Evolutionary conservation across 53 echinoderm and acorn worm species (phyloP).

Genomic region (Pentamera pediparva): DNA sequence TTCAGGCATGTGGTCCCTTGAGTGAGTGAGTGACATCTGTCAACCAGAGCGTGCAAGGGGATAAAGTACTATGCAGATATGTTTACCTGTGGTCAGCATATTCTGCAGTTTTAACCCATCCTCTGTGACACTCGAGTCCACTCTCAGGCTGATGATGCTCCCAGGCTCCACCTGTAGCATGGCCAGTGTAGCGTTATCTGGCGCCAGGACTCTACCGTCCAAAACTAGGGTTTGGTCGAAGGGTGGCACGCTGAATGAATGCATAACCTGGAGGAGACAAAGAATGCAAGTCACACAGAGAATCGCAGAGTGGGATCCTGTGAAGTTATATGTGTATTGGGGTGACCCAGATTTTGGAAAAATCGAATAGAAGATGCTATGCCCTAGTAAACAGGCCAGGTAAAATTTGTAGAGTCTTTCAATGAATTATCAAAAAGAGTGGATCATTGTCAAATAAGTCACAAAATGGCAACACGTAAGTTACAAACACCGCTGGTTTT

Average conservation of each 20-base stretch:
- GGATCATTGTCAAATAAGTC: too few species aligned
- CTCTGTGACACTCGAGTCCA: constrained; percentile 67
- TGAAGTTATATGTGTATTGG: too few species aligned
- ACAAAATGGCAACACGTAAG: too few species aligned
- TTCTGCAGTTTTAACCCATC: constrained; percentile 80
- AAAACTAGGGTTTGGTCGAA: constrained; percentile 85
- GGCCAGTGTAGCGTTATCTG: constrained; percentile 65
- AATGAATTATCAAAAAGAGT: too few species aligned
- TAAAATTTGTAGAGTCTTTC: too few species aligned
- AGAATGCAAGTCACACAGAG: too few species aligned
- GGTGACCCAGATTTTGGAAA: too few species aligned
- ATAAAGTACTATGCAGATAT: neutral
- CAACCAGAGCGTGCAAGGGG: neutral
- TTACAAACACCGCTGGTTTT: too few species aligned
- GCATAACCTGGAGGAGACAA: constrained; percentile 71
- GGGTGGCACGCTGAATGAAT: constrained; percentile 91
- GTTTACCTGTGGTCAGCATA: constrained; percentile 43
- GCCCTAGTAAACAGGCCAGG: too few species aligned
- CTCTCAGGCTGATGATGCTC: constrained; percentile 65
- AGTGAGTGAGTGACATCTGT: neutral
- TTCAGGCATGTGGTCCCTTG: too few species aligned
- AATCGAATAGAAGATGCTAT: too few species aligned
- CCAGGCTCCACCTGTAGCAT: constrained; percentile 69
- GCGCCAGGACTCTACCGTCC: constrained; percentile 54
- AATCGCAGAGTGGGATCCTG: too few species aligned